Base-by-base conservation (phyloP, 2,888 invertebrate genomes). In the Catocala sponsa region DNA sequence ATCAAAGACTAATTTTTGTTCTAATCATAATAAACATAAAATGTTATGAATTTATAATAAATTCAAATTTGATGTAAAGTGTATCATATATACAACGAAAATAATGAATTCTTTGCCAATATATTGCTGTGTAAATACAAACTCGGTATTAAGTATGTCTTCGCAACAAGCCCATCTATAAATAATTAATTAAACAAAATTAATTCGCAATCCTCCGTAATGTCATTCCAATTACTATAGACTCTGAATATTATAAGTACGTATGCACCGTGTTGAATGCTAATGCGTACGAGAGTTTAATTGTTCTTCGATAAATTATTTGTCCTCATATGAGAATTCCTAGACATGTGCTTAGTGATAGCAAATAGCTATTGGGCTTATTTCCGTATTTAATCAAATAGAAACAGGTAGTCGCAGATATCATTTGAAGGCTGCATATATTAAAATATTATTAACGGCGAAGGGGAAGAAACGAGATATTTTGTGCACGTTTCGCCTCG, bases 151-250 rank as follows among this genome's bases (percentile, higher is more conserved):
- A 46, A 46, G 15, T 46, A 46, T 10, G 46, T 15, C 9, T 15
- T 10, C 13, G 46, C 9, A 15, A 46, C 9, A 6, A 46, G 0
- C 4, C 46, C 13, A 59, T 69, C 48, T 55, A 32, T 54, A 47
- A 54, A 32, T 54, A 47, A 54, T 55, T 74, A 63, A 64, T 71
- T 60, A 57, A 55, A 55, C 58, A 67, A 69, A 63, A 52, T 55
- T 49, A 33, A 51, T 51, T 53, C 32, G 52, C 32, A 10, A 58
- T n/a, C 58, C 13, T 43, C 49, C 11, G 9, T 56, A 63, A 63
- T 68, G 42, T 70, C 55, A 65, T 41, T 63, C 33, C 62, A 68
- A 70, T 73, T 70, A 67, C 42, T 25, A 12, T 12, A 35, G 44
- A 42, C 49, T 44, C 11, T 49, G 43, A 53, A 64, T 35, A 38